Base-by-base conservation (phyloP, 2,888 invertebrate genomes). In the Horisme vitalbata region DNA sequence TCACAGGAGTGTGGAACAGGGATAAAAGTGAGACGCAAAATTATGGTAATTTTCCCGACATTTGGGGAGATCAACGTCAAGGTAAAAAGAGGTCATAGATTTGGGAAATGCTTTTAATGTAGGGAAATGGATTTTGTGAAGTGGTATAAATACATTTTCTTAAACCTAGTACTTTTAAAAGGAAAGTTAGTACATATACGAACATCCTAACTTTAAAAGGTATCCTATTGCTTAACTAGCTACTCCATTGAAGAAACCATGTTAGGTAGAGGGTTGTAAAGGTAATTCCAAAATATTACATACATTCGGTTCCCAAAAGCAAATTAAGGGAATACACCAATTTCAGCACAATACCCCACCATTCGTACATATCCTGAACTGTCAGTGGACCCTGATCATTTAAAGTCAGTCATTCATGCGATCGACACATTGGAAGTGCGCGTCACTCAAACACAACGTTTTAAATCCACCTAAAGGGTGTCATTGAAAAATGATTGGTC, bases 401-500 rank as follows among this genome's bases (percentile, higher is more conserved):
- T 71, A 64, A 55, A 63, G 57, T 63, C 75, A 72, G 57, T 63
- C 68, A 68, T 58, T 66, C 71, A 63, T 74, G 65, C 68, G 76
- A 81, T 75, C 76, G 80, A 78, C 82, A 75, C 71, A 79, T 80
- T 74, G 68, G 70, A 74, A 72, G 71, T 68, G 71, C 61, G 63
- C 65, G 70, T 73, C 75, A 75, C 61, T 72, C 77, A 71, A 71
- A 75, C 67, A 55, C 61, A 68, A 62, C 65, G 71, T 68, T 71
- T 71, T 68, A 71, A 75, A 72, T 72, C 68, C 68, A 68, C 70
- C 66, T 68, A 60, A 68, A 70, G 70, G 64, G 67, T 71, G 72
- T 70, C 72, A 69, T 77, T 79, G 80, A 81, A 79, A 79, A 78
- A 79, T 79, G 72, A 78, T 73, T 71, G 78, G 68, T 68, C 75